These are phyloP conservation scores for Arrhopalites spinosus DNA, from an alignment of 2,888 invertebrate genomes.

Conservation along the genomic window DNA sequence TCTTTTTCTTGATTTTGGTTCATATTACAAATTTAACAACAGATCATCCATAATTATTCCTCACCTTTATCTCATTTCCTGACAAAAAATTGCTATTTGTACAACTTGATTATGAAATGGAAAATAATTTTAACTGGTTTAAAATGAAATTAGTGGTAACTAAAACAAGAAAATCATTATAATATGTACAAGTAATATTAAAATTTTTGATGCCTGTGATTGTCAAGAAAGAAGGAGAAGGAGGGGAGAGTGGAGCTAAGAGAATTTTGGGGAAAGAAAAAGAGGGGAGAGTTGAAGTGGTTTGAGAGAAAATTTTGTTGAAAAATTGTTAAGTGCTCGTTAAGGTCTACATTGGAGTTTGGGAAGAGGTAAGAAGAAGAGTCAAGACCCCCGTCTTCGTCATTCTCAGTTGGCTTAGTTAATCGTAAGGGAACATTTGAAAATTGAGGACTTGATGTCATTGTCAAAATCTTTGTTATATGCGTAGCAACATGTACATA, in stretches of 20 bases:
- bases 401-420: conserved; percentile 27
- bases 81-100: no score
- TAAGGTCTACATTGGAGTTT: conserved; percentile 27
- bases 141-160: no score
- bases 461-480: background rate
- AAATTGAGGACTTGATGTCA: conserved; percentile 7
- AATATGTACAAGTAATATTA: no score
- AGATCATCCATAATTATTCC: no score
- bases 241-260: background rate
- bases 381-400: background rate
- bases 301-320: conserved; percentile 25
- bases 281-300: conserved; percentile 13
- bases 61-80: no score
- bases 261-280: background rate
- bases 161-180: no score
- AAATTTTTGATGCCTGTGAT: no score
- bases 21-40: no score
- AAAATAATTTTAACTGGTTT: no score
- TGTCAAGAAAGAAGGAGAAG: background rate
- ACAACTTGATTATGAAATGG: no score
- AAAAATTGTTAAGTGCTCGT: conserved; percentile 35
- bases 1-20: no score
- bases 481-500: background rate
- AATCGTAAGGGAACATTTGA: background rate
- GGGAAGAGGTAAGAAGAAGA: background rate